Base-by-base conservation (phyloP, 2,888 invertebrate genomes). In the Eumerus sabulonum region DNA sequence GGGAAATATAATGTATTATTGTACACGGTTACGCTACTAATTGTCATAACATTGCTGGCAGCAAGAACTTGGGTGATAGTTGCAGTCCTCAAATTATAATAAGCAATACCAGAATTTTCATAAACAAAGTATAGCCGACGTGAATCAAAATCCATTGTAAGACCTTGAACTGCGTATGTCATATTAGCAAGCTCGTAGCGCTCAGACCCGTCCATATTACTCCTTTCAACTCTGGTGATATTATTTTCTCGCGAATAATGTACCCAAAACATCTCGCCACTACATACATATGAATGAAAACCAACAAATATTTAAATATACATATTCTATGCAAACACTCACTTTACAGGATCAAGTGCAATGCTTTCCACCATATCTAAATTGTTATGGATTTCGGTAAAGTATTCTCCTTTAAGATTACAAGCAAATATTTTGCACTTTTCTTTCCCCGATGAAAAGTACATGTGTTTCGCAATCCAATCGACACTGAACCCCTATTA, bases 61-160 rank as follows among this genome's bases (percentile, higher is more conserved):
- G 82, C 82, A 19, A 87, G 68, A 0, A 87, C 86, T 5, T 84
- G 82, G 3, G 85, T 83, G 1, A 87, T 84, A 27, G 85, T 85
- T 48, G 88, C 88, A 1, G 85, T 86, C 16, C 83, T 84, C 35
- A 93, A 86, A 83, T 93, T 91, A 76, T 92, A 90, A 86, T 91
- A 94, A 84, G 93, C 91, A 53, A 91, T 91, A 47, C 91, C 90
- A 9, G 91, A 90, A 48, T 90, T 84, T 38, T 86, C 86, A 16
- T 92, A 92, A 1, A 93, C 91, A 93, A 95, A 96, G 89, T 95
- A 96, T 66, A 97, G 88, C 1, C 92, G 90, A 76, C 91, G 88
- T 0, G 88, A 87, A 18, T 90, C 90, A 70, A 90, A 87, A 86
- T 94, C 94, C 85, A 93, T 88, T 12, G 91, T 90, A 84, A 94